Base-by-base conservation (phyloP, 2,113 vertebrate species). In the Ifrita kowaldi region DNA sequence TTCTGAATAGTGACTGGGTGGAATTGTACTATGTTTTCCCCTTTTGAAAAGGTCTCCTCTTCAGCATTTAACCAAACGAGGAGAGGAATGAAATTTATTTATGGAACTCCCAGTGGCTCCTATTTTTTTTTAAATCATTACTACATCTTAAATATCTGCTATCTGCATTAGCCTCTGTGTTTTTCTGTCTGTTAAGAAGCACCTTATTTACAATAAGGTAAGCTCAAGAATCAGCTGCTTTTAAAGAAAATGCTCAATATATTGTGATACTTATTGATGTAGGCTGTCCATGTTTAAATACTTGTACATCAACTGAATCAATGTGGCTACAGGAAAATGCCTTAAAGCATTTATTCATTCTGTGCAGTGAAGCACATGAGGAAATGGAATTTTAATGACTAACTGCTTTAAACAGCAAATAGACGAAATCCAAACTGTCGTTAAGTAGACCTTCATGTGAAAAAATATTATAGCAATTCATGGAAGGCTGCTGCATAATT, bases 331-430 rank as follows among this genome's bases (percentile, higher is more conserved):
- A 93, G 60, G 39, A 89, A 95, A 91, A 90, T 49, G 11, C 22
- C 78, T 79, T 84, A 42, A 84, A 84, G 10, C 6, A 39, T 47
- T 97, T 64, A 64, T 44, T 57, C 46, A 42, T 80, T 47, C 42
- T 12, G 27, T 50, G 56, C 57, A 93, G 56, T 86, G 62, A 75
- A 30, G 28, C 75, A 63, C 57, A 88, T 9, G 18, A 68, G 32
- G 80, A 95, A 63, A 82, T 23, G 7, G 69, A 86, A 79, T 90
- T 91, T 95, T 81, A 84, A 93, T 84, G 78, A 80, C 56, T 41
- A 94, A 89, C 41, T 47, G 22, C 65, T 76, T 84, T 81, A 81
- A 83, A 87, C 4, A 65, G 24, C 50, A 90, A 93, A 80, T 41
- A 82, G 27, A 70, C 10, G 41, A 85, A 97, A 87, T 63, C 20